These are phyloP conservation scores for Diaperis boleti DNA, from an alignment of 2,888 invertebrate species.

Conservation along the genomic window DNA sequence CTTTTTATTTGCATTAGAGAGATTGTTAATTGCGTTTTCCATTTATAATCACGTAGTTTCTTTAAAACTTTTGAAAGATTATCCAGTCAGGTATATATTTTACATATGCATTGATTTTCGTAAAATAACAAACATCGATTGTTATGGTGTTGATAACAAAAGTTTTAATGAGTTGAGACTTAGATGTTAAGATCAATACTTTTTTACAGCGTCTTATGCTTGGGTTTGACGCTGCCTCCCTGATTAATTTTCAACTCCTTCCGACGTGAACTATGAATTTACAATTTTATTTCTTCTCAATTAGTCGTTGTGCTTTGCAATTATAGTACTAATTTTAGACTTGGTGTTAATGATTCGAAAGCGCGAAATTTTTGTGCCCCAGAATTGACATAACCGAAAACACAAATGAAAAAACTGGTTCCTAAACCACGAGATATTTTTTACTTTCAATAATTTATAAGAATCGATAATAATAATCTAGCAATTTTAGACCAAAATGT, in stretches of 20 bases:
- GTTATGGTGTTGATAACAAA: conserved; percentile 30
- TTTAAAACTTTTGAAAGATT: conserved; percentile 33
- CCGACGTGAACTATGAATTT: conserved; percentile 30
- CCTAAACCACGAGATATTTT: no score
- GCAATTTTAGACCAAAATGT: neutral
- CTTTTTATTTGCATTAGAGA: conserved; percentile 44
- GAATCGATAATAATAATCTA: conserved; percentile 25
- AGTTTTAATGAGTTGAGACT: conserved; percentile 32
- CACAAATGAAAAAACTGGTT: no score
- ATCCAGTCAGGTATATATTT: conserved; percentile 26
- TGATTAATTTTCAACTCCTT: neutral
- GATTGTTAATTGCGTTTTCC: conserved; percentile 40
- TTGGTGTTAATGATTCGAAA: no score
- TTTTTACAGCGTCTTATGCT: neutral
- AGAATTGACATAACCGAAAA: no score
- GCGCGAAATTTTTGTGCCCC: no score
- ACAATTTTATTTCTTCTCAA: conserved; percentile 33
- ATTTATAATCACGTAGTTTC: conserved; percentile 39
- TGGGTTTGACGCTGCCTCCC: no score
- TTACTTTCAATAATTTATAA: no score
- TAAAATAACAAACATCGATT: conserved; percentile 37
- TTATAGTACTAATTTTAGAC: conserved; percentile 32
- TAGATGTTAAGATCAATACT: conserved; percentile 6
- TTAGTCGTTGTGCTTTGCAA: conserved; percentile 30
- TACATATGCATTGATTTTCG: conserved; percentile 32